Percentiles rank a stretch among this genome's conserved stretches.
Conservation (phyloP, 2,113 vertebrate genomes). For the Perca flavescens region DNA sequence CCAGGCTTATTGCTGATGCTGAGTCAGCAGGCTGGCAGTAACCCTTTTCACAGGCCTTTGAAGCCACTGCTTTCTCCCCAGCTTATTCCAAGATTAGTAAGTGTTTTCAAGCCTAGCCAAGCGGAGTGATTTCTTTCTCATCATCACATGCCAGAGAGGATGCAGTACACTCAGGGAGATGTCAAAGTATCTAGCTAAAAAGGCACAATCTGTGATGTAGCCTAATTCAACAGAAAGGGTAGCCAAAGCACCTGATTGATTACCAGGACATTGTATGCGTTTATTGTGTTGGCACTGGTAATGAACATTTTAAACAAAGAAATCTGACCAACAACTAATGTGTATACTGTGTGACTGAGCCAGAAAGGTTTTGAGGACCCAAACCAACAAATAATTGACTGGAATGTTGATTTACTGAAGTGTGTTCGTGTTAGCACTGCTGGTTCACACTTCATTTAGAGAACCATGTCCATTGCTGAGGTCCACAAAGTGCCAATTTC, state of each 20-base stretch:
- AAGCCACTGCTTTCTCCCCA: slow-evolving; percentile 5
- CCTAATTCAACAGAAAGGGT: background rate
- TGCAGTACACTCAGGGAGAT: background rate
- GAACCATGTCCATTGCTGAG: background rate
- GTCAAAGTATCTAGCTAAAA: background rate
- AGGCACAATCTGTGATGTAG: background rate
- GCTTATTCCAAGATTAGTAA: slow-evolving; percentile 11
- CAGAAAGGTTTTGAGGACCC: background rate
- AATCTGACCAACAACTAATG: no score
- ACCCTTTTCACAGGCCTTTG: slow-evolving; percentile 18
- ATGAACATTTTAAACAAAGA: no score
- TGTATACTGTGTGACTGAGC: background rate
- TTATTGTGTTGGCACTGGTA: no score
- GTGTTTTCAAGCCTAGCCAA: background rate
- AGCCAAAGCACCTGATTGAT: background rate
- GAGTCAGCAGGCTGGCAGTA: slow-evolving; percentile 33
- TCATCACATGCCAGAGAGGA: slow-evolving; percentile 8
- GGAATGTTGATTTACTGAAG: background rate
- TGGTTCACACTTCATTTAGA: background rate
- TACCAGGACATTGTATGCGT: background rate
- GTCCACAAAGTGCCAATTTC: background rate
- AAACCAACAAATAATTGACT: background rate
- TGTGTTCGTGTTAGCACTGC: background rate
- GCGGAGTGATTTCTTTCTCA: background rate
- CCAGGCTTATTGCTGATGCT: background rate